These are phyloP conservation scores for Eciton burchellii DNA, from an alignment of 1,140 invertebrate genomes.

Conservation along the genomic window DNA sequence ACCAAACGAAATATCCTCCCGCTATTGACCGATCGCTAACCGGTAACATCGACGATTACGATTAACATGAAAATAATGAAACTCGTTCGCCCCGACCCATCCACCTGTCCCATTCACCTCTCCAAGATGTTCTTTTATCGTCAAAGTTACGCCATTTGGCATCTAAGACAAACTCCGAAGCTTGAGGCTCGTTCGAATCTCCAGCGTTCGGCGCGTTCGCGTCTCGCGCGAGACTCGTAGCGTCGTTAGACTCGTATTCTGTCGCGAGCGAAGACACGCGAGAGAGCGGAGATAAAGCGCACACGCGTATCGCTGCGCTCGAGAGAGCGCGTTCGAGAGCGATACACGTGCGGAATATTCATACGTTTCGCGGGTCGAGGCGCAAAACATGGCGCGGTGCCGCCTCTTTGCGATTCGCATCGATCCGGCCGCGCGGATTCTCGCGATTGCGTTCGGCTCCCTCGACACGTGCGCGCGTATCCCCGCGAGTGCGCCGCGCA, in stretches of 20 bases:
- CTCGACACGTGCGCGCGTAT: conserved; percentile 14
- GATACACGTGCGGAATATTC: conserved; percentile 46
- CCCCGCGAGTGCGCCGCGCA: conserved; percentile 4
- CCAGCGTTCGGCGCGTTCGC: not conserved
- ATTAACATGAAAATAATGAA: not conserved
- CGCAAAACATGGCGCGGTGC: not conserved
- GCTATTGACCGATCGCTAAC: too few species aligned
- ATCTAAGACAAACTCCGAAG: not conserved
- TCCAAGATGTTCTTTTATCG: too few species aligned
- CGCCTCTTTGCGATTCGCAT: conserved; percentile 18
- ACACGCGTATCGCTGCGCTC: not conserved
- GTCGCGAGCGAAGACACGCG: not conserved
- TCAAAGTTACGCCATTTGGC: not conserved
- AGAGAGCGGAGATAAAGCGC: not conserved
- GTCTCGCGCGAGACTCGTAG: not conserved
- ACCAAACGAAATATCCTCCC: too few species aligned
- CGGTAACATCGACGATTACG: not conserved
- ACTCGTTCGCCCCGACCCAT: too few species aligned
- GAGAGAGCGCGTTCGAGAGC: too few species aligned
- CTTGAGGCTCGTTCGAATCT: not conserved
- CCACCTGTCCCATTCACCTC: too few species aligned
- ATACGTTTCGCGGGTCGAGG: conserved; percentile 24
- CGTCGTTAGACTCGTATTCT: not conserved
- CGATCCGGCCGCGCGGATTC: conserved; percentile 31
- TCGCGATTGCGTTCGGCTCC: conserved; percentile 16